Base-by-base conservation (phyloP, 2,113 vertebrate species). In the Gasterosteus aculeatus region DNA sequence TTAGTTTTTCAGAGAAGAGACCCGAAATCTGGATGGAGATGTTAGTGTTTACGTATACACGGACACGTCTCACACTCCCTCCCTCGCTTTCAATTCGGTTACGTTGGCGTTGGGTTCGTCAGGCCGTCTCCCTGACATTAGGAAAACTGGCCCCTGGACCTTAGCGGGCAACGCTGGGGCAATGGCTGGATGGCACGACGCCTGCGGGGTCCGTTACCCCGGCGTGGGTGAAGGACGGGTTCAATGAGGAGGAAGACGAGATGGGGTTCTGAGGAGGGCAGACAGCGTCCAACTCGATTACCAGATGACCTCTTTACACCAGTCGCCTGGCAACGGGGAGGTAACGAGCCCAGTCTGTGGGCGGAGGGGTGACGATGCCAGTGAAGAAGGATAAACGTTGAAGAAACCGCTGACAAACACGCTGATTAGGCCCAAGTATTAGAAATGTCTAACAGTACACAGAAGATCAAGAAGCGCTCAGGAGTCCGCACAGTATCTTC, bases 231-330 rank as follows among this genome's bases (percentile, higher is more conserved):
- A 73, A 69, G 63, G 54, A 56, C 7, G 7, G 42, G 81, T 91
- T 88, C 88, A 89, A 91, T 92, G 77, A 81, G 76, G 77, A 84
- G 78, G 66, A 73, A 62, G 75, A 77, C 76, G 53, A 77, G 72
- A 72, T 46, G 31, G 49, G 83, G 56, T 86, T 81, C 80, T 74
- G 74, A 76, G 39, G 56, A 87, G 73, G 75, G 80, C 69, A 85
- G 75, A 82, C 85, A 79, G 22, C 81, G 73, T 89, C 85, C 64
- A 82, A 75, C 92, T 93, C 87, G 90, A 26, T 93, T 92, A 92
- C 49, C 53, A 75, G 53, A 65, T 78, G 91, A 92, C 91, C 93
- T 88, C 87, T 85, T 78, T 82, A 85, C 85, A 85, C 83, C 78
- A n/a, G 85, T 90, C 75, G 77, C 92, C 66, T 84, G 87, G 90